Evolutionary conservation across 2,113 vertebrate genomes (phyloP).

Genomic region (Ophthalmolycus amberensis): DNA sequence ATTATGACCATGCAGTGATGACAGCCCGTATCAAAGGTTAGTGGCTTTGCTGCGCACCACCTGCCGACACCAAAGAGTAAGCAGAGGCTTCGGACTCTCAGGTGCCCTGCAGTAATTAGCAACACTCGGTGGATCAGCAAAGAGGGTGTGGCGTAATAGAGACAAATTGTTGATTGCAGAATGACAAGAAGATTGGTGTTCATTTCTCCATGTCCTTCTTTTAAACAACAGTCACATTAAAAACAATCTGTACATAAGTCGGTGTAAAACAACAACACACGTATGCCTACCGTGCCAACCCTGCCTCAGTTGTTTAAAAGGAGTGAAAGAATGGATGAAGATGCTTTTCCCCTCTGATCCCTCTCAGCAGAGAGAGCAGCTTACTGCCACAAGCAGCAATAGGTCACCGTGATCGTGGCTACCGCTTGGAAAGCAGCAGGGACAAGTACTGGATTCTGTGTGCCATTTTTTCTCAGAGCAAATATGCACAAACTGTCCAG

Average conservation of each 20-base stretch:
- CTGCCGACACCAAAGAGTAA: conserved; percentile 51
- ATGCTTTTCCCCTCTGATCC: neutral
- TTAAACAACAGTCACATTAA: neutral
- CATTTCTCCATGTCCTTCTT: neutral
- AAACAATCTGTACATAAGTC: neutral
- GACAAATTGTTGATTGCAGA: conserved; percentile 16
- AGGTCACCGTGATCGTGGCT: conserved; percentile 45
- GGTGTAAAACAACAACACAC: neutral
- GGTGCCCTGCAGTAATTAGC: conserved; percentile 59
- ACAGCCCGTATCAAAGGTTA: conserved; percentile 70
- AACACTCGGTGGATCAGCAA: conserved; percentile 15
- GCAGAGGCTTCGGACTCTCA: conserved; percentile 63
- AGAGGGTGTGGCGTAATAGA: neutral
- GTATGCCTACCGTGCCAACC: too few species aligned
- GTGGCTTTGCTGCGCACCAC: conserved; percentile 51
- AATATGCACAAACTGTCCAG: conserved; percentile 30
- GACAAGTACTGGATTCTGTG: conserved; percentile 10
- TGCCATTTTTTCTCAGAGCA: conserved; percentile 28
- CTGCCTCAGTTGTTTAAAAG: neutral
- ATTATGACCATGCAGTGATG: conserved; percentile 68
- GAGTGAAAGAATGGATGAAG: conserved; percentile 8
- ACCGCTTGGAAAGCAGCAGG: conserved; percentile 38
- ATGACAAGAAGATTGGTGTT: conserved; percentile 24
- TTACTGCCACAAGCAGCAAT: conserved; percentile 27
- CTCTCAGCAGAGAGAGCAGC: conserved; percentile 23